Conservation (phyloP, 2,113 vertebrate genomes). For the Reinhardtius hippoglossoides region DNA sequence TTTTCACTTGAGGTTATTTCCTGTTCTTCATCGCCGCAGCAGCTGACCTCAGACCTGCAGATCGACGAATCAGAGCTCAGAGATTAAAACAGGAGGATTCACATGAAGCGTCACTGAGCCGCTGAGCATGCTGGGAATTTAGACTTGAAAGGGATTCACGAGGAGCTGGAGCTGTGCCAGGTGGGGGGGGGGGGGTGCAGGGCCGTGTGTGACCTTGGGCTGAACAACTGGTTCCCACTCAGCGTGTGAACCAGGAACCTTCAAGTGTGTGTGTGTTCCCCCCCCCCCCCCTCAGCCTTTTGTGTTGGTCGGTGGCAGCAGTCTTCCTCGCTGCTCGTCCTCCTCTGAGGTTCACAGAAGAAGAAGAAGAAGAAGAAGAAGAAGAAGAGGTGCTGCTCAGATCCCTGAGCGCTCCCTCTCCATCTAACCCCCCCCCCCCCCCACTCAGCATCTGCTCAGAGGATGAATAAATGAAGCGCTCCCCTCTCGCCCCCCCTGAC, state of each 20-base stretch:
- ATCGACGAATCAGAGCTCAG: background rate
- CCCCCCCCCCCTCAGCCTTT: conserved; percentile 48
- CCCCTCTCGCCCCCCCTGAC: conserved; percentile 58
- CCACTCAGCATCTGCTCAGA: conserved; percentile 80
- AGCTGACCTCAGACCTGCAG: background rate
- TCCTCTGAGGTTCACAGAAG: conserved; percentile 42
- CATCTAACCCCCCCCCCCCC: conserved; percentile 58
- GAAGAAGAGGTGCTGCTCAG: conserved; percentile 11
- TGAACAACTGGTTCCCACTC: conserved; percentile 61
- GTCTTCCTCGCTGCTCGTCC: conserved; percentile 5
- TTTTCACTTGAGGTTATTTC: too few relatives aligned
- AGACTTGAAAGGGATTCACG: too few relatives aligned
- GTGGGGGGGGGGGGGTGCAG: background rate
- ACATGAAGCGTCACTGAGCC: background rate
- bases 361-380: conserved; percentile 41
- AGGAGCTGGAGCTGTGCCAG: too few relatives aligned
- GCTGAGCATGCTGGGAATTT: background rate
- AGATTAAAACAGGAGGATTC: background rate
- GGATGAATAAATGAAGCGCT: conserved; percentile 83
- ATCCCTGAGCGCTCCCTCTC: conserved; percentile 27
- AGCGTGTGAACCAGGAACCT: conserved; percentile 41
- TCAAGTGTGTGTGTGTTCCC: background rate
- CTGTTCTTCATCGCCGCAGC: too few relatives aligned
- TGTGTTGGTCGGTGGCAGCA: conserved; percentile 48
- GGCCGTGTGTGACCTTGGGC: conserved; percentile 64